These are phyloP conservation scores for Ctenochaetus hawaiiensis DNA, from an alignment of 2,797 vertebrate species.

Conservation along the genomic window DNA sequence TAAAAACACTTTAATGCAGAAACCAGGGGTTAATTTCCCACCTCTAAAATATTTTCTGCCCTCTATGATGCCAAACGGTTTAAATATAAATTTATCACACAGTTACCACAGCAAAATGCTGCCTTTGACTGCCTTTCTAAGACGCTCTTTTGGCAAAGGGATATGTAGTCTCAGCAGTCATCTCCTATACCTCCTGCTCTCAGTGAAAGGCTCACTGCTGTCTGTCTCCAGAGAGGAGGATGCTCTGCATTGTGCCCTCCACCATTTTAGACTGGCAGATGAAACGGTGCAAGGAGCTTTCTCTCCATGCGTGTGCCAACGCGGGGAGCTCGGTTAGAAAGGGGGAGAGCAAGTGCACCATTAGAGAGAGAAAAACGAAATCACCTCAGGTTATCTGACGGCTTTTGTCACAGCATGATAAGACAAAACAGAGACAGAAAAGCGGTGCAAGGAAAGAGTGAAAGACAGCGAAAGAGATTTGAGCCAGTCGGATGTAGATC, in stretches of 20 bases:
- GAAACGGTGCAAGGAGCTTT: constrained; percentile 64
- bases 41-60: constrained; percentile 4
- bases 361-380: constrained; percentile 61
- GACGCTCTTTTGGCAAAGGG: constrained; percentile 43
- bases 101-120: constrained; percentile 44
- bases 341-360: constrained; percentile 44
- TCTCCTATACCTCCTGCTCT: constrained; percentile 54
- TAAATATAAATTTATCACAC: constrained; percentile 45
- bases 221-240: constrained; percentile 67
- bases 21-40: constrained; percentile 25
- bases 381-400: constrained; percentile 67
- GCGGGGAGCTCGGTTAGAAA: constrained; percentile 36
- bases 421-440: constrained; percentile 47
- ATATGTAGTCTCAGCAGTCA: constrained; percentile 70
- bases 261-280: constrained; percentile 77
- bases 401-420: constrained; percentile 71
- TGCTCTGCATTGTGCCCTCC: constrained; percentile 63
- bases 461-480: constrained; percentile 36
- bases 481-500: constrained; percentile 31
- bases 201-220: constrained; percentile 62
- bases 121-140: constrained; percentile 41
- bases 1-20: neutral
- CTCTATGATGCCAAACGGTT: constrained; percentile 45
- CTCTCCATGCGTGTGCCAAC: constrained; percentile 39
- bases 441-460: constrained; percentile 25